These are phyloP conservation scores for Pseudorhombus dupliciocellatus DNA, from an alignment of 2,113 vertebrate species.

Conservation along the genomic window DNA sequence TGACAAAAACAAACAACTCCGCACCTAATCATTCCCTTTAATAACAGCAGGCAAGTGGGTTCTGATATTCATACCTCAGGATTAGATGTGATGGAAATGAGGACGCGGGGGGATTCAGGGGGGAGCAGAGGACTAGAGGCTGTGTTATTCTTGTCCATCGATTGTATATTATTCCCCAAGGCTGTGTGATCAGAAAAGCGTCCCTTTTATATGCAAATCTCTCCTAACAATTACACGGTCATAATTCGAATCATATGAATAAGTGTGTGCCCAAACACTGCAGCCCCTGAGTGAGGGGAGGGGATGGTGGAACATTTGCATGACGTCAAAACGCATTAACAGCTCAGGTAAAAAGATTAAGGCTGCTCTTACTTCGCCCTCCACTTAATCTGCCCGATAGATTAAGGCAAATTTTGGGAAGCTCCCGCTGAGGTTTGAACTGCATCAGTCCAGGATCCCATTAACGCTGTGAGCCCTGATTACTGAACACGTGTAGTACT, in stretches of 20 bases:
- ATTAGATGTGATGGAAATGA: constrained; percentile 69
- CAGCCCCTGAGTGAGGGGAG: constrained; percentile 31
- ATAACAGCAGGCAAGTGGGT: constrained; percentile 50
- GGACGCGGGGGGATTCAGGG: constrained; percentile 53
- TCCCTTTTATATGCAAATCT: constrained; percentile 51
- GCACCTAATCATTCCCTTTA: constrained; percentile 59
- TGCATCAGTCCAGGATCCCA: constrained; percentile 44
- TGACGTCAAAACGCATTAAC: constrained; percentile 70
- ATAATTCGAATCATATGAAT: constrained; percentile 56
- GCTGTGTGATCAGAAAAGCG: constrained; percentile 47
- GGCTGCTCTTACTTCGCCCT: constrained; percentile 42
- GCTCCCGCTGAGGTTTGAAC: constrained; percentile 54
- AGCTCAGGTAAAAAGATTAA: constrained; percentile 62
- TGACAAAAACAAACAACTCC: constrained; percentile 62
- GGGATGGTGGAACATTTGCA: constrained; percentile 27
- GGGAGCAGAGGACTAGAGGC: constrained; percentile 42
- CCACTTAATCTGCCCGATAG: constrained; percentile 56
- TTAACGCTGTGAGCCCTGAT: constrained; percentile 51
- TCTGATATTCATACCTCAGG: constrained; percentile 73
- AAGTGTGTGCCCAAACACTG: constrained; percentile 30
- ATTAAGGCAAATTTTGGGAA: constrained; percentile 58
- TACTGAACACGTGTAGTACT: constrained; percentile 28
- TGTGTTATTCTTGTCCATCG: constrained; percentile 41
- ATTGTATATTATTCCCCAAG: constrained; percentile 17
- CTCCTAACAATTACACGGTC: constrained; percentile 10